Base-by-base conservation (phyloP, 2,113 vertebrate genomes). In the Lophura nycthemera region DNA sequence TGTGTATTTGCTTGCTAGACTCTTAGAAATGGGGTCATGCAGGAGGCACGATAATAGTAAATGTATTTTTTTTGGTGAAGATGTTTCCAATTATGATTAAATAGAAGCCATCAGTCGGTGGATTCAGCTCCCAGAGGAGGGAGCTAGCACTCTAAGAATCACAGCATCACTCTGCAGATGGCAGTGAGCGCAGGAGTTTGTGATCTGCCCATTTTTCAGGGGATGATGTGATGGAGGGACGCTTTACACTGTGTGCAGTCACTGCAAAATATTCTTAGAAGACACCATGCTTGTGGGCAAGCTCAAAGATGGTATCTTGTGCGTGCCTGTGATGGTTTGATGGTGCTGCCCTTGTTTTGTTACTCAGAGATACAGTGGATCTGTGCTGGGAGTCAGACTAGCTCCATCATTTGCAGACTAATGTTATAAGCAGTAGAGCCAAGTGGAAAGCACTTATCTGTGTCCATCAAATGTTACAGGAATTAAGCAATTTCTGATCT, bases 171-270 rank as follows among this genome's bases (percentile, higher is more conserved):
- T 34, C 66, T 7, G 43, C 66, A 63, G n/a, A 25, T 59, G 24
- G 16, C 19, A 16, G 25, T 30, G 64, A 47, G 63, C 72, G 70
- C 70, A 45, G 15, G 40, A 92, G n/a, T 30, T 50, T 63, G 27
- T 80, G 77, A 65, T 92, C 84, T 94, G 42, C 59, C 66, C 27
- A 3, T 88, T 91, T 95, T 86, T 64, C 47, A 72, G 60, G 57
- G 56, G 25, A 50, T 65, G 6, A 18, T 90, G n/a, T 75, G 74
- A 20, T 72, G 71, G 59, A 90, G 72, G 79, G 91, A 52, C 20
- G 22, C 61, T 81, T 77, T 88, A 20, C 66, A 32, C 12, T 74
- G 1, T 75, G 88, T 78, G 56, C 47, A 79, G 42, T 76, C 25
- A 9, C 36, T 82, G 59, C 47, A 88, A 48, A 91, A 52, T 19